phyloP scores from a whole-genome alignment of 2,113 vertebrate genomes.

The Psophia crepitans region DNA sequence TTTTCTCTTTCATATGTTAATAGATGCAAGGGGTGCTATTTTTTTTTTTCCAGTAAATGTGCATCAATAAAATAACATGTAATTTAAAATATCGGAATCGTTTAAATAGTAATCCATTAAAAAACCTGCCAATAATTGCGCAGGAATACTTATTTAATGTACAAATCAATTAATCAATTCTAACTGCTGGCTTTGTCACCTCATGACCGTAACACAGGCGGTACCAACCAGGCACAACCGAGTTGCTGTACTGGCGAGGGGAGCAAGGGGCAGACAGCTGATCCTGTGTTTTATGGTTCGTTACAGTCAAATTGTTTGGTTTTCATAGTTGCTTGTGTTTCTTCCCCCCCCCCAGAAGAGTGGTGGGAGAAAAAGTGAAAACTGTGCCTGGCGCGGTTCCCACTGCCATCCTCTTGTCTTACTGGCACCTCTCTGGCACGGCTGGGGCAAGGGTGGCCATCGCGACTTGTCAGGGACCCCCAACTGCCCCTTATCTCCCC shows the following conservation, averaged over 20 bases:
- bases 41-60: conserved; percentile 71
- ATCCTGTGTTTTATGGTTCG: not conserved
- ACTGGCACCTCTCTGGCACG: not conserved
- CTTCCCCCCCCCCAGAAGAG: not conserved
- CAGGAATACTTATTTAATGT: conserved; percentile 68
- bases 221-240: not conserved
- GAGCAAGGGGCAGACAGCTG: not conserved
- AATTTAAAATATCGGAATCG: conserved; percentile 72
- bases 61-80: conserved; percentile 66
- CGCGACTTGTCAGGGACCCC: not conserved
- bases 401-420: accelerated
- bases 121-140: conserved; percentile 76
- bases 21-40: conserved; percentile 70
- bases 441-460: not conserved
- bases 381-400: not conserved
- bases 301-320: not conserved
- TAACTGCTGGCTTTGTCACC: conserved; percentile 28
- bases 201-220: not conserved
- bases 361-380: not conserved
- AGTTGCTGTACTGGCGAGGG: not conserved
- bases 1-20: conserved; percentile 79
- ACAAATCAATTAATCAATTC: conserved; percentile 71
- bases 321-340: not conserved
- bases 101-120: conserved; percentile 74
- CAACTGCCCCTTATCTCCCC: conserved; percentile 1